Evolutionary conservation across 1,140 invertebrate genomes (phyloP).

Genomic region (Pseudachorutes palmiensis): DNA sequence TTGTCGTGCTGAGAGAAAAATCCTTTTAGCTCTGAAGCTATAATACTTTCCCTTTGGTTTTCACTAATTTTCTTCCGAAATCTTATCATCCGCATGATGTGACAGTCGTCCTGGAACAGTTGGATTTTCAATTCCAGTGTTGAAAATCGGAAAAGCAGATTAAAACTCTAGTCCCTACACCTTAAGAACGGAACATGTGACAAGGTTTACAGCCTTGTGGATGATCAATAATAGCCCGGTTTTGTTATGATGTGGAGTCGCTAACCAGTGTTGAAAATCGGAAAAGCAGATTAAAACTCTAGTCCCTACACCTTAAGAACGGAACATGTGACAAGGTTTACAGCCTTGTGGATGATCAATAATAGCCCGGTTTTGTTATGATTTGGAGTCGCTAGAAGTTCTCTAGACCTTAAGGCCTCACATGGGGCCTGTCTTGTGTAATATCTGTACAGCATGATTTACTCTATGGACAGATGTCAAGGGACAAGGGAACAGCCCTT

Average conservation of each 20-base stretch:
- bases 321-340: not conserved
- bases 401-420: not conserved
- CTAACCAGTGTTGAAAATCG: not conserved
- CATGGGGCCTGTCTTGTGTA: not conserved
- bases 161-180: too few species aligned
- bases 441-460: not conserved
- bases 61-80: not conserved
- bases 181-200: not conserved
- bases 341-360: not conserved
- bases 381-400: not conserved
- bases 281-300: not conserved
- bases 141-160: not conserved
- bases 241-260: too few species aligned
- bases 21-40: not conserved
- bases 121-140: not conserved
- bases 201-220: not conserved
- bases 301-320: too few species aligned
- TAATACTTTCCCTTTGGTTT: not conserved
- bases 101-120: not conserved
- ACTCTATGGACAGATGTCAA: constrained; percentile 1
- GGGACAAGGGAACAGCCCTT: not conserved
- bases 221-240: not conserved
- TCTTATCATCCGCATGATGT: not conserved
- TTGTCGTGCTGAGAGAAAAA: not conserved
- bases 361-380: not conserved